Conservation (phyloP, 1,140 invertebrate genomes). For the Panulirus ornatus region DNA sequence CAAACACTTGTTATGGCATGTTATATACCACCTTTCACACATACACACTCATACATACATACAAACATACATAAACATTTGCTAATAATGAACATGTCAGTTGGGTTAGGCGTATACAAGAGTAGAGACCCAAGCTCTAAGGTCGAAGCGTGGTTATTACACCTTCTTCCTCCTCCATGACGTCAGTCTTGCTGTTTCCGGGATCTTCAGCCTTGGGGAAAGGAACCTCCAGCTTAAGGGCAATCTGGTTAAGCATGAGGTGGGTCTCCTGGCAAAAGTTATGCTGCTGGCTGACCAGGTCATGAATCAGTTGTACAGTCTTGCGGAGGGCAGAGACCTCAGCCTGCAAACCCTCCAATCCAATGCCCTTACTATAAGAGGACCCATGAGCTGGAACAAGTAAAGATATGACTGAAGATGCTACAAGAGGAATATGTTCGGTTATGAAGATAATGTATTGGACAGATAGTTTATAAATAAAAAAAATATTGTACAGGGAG, state of each 20-base stretch:
- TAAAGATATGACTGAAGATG: background rate
- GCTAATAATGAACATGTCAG: background rate
- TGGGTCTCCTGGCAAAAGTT: background rate
- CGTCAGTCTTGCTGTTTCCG: background rate
- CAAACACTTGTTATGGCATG: too few relatives aligned
- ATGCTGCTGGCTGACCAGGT: background rate
- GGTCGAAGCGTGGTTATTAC: background rate
- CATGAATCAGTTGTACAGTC: background rate
- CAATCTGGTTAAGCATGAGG: background rate
- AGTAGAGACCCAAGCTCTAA: too few relatives aligned
- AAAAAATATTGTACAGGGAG: background rate
- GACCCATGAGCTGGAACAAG: background rate
- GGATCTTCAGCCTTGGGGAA: background rate
- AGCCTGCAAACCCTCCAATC: background rate
- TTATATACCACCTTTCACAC: too few relatives aligned
- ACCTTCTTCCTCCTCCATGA: background rate
- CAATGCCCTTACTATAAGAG: too few relatives aligned
- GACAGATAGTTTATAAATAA: background rate
- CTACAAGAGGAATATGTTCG: background rate
- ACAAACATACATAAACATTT: background rate
- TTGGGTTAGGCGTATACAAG: background rate
- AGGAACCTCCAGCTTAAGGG: background rate
- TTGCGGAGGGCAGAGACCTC: background rate
- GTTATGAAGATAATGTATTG: background rate
- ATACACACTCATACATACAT: background rate